phyloP scores from a whole-genome alignment of 1,140 invertebrate species.

The Elymnias hypermnestra region DNA sequence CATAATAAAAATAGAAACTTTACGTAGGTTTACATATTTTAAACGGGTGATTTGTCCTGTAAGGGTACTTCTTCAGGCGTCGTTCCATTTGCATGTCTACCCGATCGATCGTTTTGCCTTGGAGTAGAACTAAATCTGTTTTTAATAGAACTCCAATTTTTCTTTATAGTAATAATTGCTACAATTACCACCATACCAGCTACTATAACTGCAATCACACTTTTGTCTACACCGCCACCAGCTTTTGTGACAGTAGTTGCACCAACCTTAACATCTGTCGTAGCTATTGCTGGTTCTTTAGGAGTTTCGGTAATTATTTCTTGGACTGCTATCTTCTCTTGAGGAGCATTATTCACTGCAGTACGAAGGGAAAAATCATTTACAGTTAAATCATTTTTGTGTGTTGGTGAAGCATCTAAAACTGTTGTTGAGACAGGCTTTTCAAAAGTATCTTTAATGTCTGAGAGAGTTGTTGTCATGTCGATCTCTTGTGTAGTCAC shows the following conservation, averaged over 20 bases:
- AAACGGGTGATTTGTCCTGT: conserved; percentile 62
- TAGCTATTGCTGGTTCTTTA: conserved; percentile 22
- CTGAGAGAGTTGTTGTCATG: too few relatives aligned
- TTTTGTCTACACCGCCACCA: conserved; percentile 58
- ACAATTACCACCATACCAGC: conserved; percentile 66
- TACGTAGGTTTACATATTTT: conserved; percentile 16
- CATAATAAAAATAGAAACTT: neutral
- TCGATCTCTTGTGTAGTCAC: too few relatives aligned
- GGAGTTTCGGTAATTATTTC: conserved; percentile 27
- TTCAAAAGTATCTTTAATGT: too few relatives aligned
- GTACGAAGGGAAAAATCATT: conserved; percentile 40
- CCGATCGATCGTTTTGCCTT: conserved; percentile 39
- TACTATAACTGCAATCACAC: conserved; percentile 66
- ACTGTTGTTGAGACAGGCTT: too few relatives aligned
- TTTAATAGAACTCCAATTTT: conserved; percentile 73
- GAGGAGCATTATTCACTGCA: conserved; percentile 36
- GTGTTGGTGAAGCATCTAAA: conserved; percentile 8
- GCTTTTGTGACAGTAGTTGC: conserved; percentile 44
- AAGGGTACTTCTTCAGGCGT: conserved; percentile 62
- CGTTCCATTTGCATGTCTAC: conserved; percentile 43
- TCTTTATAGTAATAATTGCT: conserved; percentile 73
- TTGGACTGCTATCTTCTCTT: conserved; percentile 22
- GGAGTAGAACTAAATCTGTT: conserved; percentile 58
- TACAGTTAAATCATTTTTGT: conserved; percentile 20
- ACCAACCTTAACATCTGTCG: conserved; percentile 45